Evolutionary conservation across 2,888 invertebrate species (phyloP).

Genomic region (Cabera pusaria): DNA sequence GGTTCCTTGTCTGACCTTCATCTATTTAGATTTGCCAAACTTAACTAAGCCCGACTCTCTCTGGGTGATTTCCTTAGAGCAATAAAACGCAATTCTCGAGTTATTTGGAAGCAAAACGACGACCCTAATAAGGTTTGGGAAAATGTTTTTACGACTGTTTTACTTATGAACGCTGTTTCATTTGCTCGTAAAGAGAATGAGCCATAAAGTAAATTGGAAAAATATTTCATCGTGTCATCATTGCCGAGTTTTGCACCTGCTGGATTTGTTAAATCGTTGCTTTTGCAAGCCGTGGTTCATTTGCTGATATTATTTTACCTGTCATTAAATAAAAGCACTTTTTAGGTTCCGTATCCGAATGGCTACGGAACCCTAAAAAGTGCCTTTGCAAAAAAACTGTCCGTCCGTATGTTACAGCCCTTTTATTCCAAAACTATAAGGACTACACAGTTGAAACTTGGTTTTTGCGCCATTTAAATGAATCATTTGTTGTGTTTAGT

Average conservation of each 20-base stretch:
- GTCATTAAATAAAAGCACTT: no score
- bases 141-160: conserved; percentile 26
- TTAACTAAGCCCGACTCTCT: no score
- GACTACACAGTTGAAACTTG: no score
- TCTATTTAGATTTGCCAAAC: no score
- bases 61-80: neutral
- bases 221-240: conserved; percentile 22
- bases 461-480: no score
- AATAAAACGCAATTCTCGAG: conserved; percentile 18
- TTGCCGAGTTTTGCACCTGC: conserved; percentile 23
- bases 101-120: conserved; percentile 17
- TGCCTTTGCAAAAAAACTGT: no score
- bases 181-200: conserved; percentile 28
- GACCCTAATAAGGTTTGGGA: conserved; percentile 21
- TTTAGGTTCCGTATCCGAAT: no score
- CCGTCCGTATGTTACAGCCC: no score
- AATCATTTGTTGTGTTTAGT: no score
- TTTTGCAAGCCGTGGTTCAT: neutral
- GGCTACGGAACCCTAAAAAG: no score
- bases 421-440: no score
- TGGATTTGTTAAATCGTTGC: conserved; percentile 18
- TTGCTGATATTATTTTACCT: no score
- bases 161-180: conserved; percentile 29
- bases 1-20: neutral
- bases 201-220: conserved; percentile 28